Evolutionary conservation across 1,140 invertebrate species (phyloP).

Genomic region (Brachionus paranguensis): DNA sequence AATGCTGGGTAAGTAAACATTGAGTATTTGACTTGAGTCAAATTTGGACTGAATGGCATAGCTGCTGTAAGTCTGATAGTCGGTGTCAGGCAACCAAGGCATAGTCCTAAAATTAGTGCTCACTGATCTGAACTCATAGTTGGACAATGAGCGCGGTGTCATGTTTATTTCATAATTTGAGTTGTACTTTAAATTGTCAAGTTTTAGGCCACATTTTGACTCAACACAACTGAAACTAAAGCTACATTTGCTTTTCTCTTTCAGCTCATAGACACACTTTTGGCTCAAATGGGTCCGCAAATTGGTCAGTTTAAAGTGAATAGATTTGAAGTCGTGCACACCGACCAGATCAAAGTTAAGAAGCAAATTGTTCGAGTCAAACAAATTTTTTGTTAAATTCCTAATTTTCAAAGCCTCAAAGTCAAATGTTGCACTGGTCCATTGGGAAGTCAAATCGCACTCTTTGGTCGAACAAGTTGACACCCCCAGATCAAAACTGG

Average conservation of each 20-base stretch:
- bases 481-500: neutral
- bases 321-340: neutral
- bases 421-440: neutral
- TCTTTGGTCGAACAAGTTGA: neutral
- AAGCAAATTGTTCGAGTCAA: neutral
- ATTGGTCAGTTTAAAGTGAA: neutral
- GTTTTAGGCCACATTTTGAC: neutral
- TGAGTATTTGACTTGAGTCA: neutral
- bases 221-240: neutral
- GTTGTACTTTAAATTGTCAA: neutral
- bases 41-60: neutral
- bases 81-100: neutral
- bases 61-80: neutral
- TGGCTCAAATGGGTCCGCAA: neutral
- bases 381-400: neutral
- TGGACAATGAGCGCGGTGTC: neutral
- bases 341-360: neutral
- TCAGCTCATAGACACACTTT: neutral
- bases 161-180: neutral
- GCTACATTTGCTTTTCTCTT: neutral
- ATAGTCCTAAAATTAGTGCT: neutral
- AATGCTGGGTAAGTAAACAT: neutral
- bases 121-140: neutral
- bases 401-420: neutral
- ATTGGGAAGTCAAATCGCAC: neutral